Base-by-base conservation (phyloP, 2,888 invertebrate genomes). In the Gibbula magus region DNA sequence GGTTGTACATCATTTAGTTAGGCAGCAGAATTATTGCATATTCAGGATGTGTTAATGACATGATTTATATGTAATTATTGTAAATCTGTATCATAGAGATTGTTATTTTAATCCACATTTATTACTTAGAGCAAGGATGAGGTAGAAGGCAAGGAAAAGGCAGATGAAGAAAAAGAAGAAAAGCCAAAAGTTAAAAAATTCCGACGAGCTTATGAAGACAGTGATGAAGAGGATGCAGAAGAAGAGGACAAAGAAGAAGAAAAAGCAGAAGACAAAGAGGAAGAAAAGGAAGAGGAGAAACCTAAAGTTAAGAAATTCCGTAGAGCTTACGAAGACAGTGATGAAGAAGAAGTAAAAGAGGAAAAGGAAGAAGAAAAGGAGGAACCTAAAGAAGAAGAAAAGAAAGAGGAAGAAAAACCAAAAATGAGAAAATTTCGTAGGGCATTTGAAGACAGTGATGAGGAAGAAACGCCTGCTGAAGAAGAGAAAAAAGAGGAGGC, bases 111-210 rank as follows among this genome's bases (percentile, higher is more conserved):
- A 45, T 29, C 61, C 7, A 61, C 10, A 10, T 29, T 13, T 61
- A 16, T 25, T 13, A 5, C 29, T 25, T 29, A 29, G 61, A 61
- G 61, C 29, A 61, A 61, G 29, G 45, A 45, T 45, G 56, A 54
- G 18, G 52, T n/a, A 52, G 73, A 66, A 66, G 82, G 81, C 20
- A 86, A 84, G 45, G 61, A 79, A 70, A 80, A 79, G 29, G 81
- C 79, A 53, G 80, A 73, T 35, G 76, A 66, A 75, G 80, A 80
- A 54, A 77, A 51, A 45, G 80, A 79, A 7, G 67, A 61, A 39
- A 53, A 53, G 77, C 45, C 13, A 13, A 77, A 66, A 20, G 80
- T 73, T 13, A 52, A 74, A 45, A 45, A 45, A 45, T 45, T 45
- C 10, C 4, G 45, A 35, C 52, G 78, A 25, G 77, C 61, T 16